Percentiles rank a stretch among this genome's conserved stretches.
These are phyloP conservation scores for Neoitamus cyanurus DNA, from an alignment of 2,888 invertebrate genomes.

Conservation along the genomic window DNA sequence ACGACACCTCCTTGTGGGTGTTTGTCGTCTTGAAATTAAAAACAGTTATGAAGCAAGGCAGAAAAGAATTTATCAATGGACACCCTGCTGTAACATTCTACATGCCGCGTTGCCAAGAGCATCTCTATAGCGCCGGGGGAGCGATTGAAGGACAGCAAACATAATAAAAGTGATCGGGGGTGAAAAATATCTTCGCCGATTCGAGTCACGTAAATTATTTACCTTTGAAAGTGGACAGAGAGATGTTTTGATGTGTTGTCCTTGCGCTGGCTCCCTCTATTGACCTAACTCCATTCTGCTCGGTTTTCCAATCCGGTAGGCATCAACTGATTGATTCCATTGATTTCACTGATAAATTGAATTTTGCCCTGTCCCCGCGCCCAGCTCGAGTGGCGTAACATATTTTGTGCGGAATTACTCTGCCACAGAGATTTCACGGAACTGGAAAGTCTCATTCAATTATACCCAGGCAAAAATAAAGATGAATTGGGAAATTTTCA, in stretches of 20 bases:
- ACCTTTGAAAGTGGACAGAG: slow-evolving; percentile 30
- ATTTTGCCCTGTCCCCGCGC: neutral
- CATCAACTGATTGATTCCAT: slow-evolving; percentile 40
- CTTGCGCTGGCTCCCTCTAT: neutral
- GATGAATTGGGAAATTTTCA: slow-evolving; percentile 13
- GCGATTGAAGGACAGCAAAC: neutral
- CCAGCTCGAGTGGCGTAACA: neutral
- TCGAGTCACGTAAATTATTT: slow-evolving; percentile 43
- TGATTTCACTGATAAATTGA: slow-evolving; percentile 45
- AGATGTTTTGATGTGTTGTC: slow-evolving; percentile 41
- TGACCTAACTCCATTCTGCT: slow-evolving; percentile 11
- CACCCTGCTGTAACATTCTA: neutral
- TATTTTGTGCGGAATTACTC: slow-evolving; percentile 8
- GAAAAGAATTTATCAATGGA: neutral
- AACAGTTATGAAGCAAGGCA: neutral
- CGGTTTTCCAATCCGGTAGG: slow-evolving; percentile 28
- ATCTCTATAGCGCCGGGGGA: neutral
- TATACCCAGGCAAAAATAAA: neutral
- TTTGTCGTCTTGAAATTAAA: neutral
- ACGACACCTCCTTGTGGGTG: neutral
- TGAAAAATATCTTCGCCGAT: neutral
- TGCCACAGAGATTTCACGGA: neutral
- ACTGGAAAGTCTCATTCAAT: neutral
- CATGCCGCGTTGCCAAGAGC: neutral
- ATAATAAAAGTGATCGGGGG: neutral